phyloP scores from a whole-genome alignment of 2,888 invertebrate genomes.

The Ormia ochracea region DNA sequence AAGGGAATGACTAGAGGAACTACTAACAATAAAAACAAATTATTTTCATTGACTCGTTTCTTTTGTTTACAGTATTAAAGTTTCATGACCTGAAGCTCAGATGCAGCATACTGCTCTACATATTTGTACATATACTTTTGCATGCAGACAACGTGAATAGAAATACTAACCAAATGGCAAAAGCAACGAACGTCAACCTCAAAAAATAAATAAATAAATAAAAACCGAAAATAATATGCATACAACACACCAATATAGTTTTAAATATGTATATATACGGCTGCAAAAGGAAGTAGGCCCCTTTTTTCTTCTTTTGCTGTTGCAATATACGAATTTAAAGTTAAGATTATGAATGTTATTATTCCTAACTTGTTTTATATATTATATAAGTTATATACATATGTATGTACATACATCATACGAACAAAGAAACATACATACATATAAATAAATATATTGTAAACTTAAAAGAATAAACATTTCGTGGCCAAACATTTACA shows the following conservation, averaged over 20 bases:
- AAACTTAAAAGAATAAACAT: no score
- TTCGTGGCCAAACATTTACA: no score
- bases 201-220: neutral
- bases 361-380: no score
- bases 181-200: neutral
- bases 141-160: constrained; percentile 1
- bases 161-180: neutral
- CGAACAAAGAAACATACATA: no score
- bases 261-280: neutral
- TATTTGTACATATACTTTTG: constrained; percentile 18
- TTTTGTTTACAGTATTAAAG: constrained; percentile 74
- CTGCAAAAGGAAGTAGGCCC: constrained; percentile 34
- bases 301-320: constrained; percentile 6
- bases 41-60: constrained; percentile 64
- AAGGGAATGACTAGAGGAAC: constrained; percentile 18
- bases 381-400: no score
- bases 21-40: constrained; percentile 32
- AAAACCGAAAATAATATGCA: constrained; percentile 34
- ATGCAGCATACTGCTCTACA: constrained; percentile 60
- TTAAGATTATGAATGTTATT: no score
- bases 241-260: neutral
- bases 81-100: constrained; percentile 70
- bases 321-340: no score
- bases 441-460: no score
- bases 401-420: no score